Evolutionary conservation across 2,888 invertebrate species (phyloP), one percentile per base, ranked within the genome.

Genomic region (Apodemia hepburni): DNA sequence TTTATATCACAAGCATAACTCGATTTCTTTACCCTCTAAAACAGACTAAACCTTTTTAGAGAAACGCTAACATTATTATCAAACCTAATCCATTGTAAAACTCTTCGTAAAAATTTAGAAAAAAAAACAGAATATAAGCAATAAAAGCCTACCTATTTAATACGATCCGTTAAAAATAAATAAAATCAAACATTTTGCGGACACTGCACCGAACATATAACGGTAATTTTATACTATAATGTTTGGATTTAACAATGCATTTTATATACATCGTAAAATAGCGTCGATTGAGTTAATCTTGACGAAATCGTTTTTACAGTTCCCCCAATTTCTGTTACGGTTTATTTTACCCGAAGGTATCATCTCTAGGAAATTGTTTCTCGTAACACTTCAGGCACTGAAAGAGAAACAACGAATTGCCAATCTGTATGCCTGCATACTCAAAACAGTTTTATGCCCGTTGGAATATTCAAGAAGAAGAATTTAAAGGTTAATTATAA

Each of bases 291-390:
- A 82, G 83, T 87, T 87, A 87, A 87, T 88, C 87, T 85, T 79
- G 79, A 75, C 76, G 74, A 80, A 88, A 89, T 87, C 84, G 85
- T 82, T 87, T 81, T 84, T 86, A 87, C 81, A 82, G 78, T 80
- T 83, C 74, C 75, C 80, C 80, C 85, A 81, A 80, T 81, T 80
- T 80, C 78, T 82, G 85, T 85, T 85, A 82, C 84, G 78, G 79
- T 84, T 88, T 88, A 88, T 85, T 84, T 85, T 77, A 82, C 88
- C 88, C 87, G 71, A 71, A 78, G 88, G 87, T 84, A 81, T 85
- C 88, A 82, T 88, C 79, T 76, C 84, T 77, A 79, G 82, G 77
- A 87, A 84, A 88, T 87, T 87, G 87, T 86, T 85, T 85, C 78
- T 78, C 77, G 77, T 78, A 77, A 84, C 80, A 77, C 81, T 83